Conservation (phyloP, 2,797 vertebrate genomes). For the Dendrocincla fuliginosa region DNA sequence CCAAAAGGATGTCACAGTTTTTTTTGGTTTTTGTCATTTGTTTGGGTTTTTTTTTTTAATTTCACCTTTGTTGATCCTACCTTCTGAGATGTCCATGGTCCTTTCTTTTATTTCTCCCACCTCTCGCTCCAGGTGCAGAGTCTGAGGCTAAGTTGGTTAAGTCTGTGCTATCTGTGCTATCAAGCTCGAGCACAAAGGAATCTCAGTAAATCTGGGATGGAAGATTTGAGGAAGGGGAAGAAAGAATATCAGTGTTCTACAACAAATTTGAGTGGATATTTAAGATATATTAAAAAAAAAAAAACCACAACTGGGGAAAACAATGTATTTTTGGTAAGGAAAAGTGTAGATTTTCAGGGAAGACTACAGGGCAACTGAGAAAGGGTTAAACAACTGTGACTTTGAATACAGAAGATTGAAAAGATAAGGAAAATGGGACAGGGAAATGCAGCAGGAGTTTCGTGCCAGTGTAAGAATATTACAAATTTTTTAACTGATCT, state of each 20-base stretch:
- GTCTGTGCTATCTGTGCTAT: conserved; percentile 72
- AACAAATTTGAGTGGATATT: conserved; percentile 54
- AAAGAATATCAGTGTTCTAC: conserved; percentile 69
- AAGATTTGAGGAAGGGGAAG: conserved; percentile 76
- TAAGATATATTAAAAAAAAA: conserved; percentile 9
- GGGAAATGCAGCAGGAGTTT: conserved; percentile 45
- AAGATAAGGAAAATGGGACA: conserved; percentile 4
- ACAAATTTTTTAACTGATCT: background rate
- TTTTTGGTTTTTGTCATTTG: background rate
- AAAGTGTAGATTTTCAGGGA: conserved; percentile 6
- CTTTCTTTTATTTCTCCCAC: conserved; percentile 73
- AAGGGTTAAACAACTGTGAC: background rate
- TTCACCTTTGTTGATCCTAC: conserved; percentile 68
- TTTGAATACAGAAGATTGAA: conserved; percentile 18
- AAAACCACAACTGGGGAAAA: background rate
- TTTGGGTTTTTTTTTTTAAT: background rate
- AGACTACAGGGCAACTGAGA: background rate
- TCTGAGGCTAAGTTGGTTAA: conserved; percentile 73
- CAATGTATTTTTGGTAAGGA: conserved; percentile 15
- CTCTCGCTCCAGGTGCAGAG: conserved; percentile 71
- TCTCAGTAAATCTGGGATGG: conserved; percentile 74
- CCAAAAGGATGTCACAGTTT: background rate
- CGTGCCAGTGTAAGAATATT: conserved; percentile 2
- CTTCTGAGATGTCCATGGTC: conserved; percentile 73
- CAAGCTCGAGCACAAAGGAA: conserved; percentile 72